phyloP scores from a whole-genome alignment of 2,888 invertebrate species.

The Philonicus albiceps region DNA sequence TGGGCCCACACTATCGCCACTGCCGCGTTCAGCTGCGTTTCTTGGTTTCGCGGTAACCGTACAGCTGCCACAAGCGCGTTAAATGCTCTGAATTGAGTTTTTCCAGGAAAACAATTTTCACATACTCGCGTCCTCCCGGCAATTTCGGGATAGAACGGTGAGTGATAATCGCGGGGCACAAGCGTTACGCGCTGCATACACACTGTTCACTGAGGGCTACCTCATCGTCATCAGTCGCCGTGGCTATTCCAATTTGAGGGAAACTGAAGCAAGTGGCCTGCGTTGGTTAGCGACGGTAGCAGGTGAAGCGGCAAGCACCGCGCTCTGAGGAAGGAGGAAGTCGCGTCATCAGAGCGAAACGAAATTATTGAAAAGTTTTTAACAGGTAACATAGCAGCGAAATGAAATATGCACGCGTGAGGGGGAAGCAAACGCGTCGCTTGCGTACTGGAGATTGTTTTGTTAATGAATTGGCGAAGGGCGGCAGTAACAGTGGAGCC shows the following conservation, averaged over 20 bases:
- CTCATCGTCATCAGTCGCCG: not conserved
- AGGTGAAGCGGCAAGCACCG: constrained; percentile 41
- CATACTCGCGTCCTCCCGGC: not conserved
- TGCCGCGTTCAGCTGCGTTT: not conserved
- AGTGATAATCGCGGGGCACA: not conserved
- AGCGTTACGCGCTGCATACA: not conserved
- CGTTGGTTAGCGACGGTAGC: not conserved
- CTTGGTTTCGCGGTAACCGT: not conserved
- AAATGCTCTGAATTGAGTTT: constrained; percentile 16
- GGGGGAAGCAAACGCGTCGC: not conserved
- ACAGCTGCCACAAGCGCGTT: not conserved
- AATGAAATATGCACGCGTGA: not conserved
- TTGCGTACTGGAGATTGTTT: constrained; percentile 2
- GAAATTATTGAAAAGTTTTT: constrained; percentile 39
- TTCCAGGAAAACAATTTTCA: not conserved
- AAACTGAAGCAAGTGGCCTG: not conserved
- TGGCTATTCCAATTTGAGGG: not conserved
- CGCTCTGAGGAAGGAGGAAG: constrained; percentile 43
- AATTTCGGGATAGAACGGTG: not conserved
- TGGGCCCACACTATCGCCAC: not conserved
- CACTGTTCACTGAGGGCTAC: not conserved
- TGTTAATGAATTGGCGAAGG: constrained; percentile 14
- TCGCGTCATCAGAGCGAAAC: constrained; percentile 45
- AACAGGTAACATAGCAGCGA: not conserved
- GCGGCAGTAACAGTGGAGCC: not conserved